Conservation (phyloP, 1,140 invertebrate species). For the Leptonema lineaticorne region DNA sequence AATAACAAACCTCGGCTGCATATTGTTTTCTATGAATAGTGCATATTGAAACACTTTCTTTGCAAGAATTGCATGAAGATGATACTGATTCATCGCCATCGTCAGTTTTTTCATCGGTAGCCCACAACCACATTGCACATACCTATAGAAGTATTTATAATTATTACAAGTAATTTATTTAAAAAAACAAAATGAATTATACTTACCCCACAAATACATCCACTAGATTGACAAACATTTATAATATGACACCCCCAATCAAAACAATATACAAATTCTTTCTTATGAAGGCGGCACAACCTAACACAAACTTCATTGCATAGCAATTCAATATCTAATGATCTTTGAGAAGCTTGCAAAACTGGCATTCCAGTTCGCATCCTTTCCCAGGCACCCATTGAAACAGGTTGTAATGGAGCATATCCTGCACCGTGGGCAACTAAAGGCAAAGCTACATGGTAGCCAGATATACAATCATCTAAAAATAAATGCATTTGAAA, state of each 20-base stretch:
- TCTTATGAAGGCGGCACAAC: slow-evolving; percentile 49
- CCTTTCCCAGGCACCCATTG: slow-evolving; percentile 49
- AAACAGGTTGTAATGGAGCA: slow-evolving; percentile 49
- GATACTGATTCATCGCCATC: slow-evolving; percentile 43
- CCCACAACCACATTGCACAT: slow-evolving; percentile 56
- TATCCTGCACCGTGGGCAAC: slow-evolving; percentile 51
- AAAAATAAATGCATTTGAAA: slow-evolving; percentile 25
- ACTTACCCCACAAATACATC: slow-evolving; percentile 53
- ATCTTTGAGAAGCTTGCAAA: slow-evolving; percentile 49
- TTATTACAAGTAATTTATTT: not conserved
- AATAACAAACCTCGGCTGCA: slow-evolving; percentile 48
- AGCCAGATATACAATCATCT: slow-evolving; percentile 56
- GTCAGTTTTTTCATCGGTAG: slow-evolving; percentile 43
- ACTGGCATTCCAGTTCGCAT: slow-evolving; percentile 44
- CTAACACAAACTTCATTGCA: slow-evolving; percentile 55
- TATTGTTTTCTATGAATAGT: slow-evolving; percentile 50
- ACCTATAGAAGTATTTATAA: slow-evolving; percentile 41
- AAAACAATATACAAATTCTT: slow-evolving; percentile 56
- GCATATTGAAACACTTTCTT: slow-evolving; percentile 43
- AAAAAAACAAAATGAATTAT: slow-evolving; percentile 20
- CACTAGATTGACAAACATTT: slow-evolving; percentile 55
- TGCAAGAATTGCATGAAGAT: slow-evolving; percentile 33
- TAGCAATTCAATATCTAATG: slow-evolving; percentile 53
- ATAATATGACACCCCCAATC: slow-evolving; percentile 57
- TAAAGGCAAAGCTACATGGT: slow-evolving; percentile 53